Evolutionary conservation across 2,797 vertebrate species (phyloP), one percentile per base, ranked within the genome.

Genomic region (Garrulus glandarius): DNA sequence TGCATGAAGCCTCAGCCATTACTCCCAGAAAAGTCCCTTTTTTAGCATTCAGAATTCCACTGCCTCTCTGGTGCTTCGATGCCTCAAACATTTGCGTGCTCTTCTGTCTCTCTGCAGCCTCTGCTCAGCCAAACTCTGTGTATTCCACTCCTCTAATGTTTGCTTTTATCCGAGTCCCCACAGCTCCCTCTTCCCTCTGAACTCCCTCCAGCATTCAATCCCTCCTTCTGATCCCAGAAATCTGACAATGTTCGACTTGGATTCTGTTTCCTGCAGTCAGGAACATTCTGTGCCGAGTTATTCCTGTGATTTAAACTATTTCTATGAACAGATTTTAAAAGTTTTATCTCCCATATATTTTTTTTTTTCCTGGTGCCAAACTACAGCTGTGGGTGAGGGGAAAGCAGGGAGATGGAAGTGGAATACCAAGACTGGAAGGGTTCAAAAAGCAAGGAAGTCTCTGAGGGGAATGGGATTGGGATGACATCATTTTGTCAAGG

Each of bases 271-370:
- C 92, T 47, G 55, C 72, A 56, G 20, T 57, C 91, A 84, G 69
- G 81, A 93, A 96, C 96, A 84, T 83, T 78, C 91, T 77, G 81
- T 93, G 59, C 91, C 1, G 27, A 70, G 60, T 75, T 92, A 80
- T 93, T 90, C 70, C 37, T 75, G 60, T 9, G 37, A 68, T 92
- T 91, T 79, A 18, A 92, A 80, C 74, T 30, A 76, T 61, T 90
- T 63, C 61, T 74, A 65, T 11, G 29, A 93, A 81, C 36, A 47
- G 16, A 50, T 65, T 90, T 89, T 21, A 44, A 20, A 95, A 76
- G 52, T 84, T 92, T 81, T 50, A 32, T 72, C 76, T 86, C 37
- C 52, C 6, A 2, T 37, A 59, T 5, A 9, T 59, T n/a, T 36
- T 30, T 22, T 71, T 53, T 22, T 32, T 18, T 9, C 19, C 34